These are phyloP conservation scores for Sphaeridia pumilis DNA, from an alignment of 2,888 invertebrate genomes.

Conservation along the genomic window DNA sequence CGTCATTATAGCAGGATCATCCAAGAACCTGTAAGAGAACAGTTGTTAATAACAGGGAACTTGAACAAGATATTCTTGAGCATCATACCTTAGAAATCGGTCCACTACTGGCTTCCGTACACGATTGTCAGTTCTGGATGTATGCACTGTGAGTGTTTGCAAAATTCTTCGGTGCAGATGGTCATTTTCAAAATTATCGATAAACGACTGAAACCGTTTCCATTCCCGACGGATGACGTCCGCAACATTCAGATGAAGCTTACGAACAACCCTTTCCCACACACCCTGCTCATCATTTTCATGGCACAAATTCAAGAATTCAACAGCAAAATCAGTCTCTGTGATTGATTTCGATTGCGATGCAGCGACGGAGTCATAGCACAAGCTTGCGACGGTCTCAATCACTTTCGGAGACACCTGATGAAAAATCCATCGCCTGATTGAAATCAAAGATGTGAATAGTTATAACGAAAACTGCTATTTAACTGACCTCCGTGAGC, in stretches of 20 bases:
- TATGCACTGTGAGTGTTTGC: conserved; percentile 14
- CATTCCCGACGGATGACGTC: conserved; percentile 49
- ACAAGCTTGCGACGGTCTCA: neutral
- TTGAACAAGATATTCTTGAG: neutral
- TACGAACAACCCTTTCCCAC: conserved; percentile 56
- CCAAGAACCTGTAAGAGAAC: conserved; percentile 44
- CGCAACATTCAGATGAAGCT: conserved; percentile 48
- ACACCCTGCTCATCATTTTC: conserved; percentile 47
- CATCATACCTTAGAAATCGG: conserved; percentile 14
- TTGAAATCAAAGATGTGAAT: too few relatives aligned
- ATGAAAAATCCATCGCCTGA: neutral
- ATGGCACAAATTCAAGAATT: conserved; percentile 37
- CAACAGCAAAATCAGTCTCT: conserved; percentile 8
- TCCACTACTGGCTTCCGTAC: conserved; percentile 16
- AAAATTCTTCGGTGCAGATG: conserved; percentile 15
- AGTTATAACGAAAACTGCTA: too few relatives aligned
- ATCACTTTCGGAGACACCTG: conserved; percentile 5
- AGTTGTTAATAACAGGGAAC: neutral
- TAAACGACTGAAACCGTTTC: conserved; percentile 50
- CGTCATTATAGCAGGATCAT: conserved; percentile 53
- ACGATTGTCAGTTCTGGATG: neutral
- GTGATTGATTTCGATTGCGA: neutral
- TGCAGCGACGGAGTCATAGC: neutral
- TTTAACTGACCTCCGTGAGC: neutral
- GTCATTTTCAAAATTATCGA: conserved; percentile 44